Evolutionary conservation across 2,113 vertebrate genomes (phyloP).

Genomic region (Tupaia chinensis): DNA sequence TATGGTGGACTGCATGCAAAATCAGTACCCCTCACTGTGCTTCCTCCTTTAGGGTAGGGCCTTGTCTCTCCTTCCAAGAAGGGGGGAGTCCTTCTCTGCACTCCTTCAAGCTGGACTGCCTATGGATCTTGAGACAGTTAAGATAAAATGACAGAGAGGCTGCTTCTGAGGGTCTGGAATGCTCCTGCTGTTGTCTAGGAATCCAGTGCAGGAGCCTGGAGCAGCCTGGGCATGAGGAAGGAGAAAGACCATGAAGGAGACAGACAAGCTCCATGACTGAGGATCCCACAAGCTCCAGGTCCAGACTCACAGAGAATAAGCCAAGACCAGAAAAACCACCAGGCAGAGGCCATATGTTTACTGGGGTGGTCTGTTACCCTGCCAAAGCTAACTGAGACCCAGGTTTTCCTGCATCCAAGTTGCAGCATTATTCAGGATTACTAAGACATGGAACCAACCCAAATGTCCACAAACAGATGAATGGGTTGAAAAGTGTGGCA

Average conservation of each 20-base stretch:
- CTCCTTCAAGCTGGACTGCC: accelerated
- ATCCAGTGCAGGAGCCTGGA: accelerated
- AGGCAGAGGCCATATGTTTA: accelerated
- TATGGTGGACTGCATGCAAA: accelerated
- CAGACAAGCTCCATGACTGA: neutral
- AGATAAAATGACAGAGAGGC: neutral
- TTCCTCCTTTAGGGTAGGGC: neutral
- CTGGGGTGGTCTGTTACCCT: neutral
- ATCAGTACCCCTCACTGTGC: accelerated
- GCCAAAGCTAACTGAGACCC: neutral
- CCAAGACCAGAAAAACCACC: neutral
- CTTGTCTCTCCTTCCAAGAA: neutral
- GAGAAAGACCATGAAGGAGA: neutral
- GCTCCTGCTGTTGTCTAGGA: neutral
- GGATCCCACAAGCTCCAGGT: neutral
- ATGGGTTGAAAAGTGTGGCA: too few species aligned
- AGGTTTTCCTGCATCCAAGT: neutral
- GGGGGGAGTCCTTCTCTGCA: neutral
- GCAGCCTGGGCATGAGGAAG: neutral
- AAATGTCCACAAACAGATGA: too few species aligned
- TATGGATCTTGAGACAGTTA: neutral
- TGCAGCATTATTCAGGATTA: too few species aligned
- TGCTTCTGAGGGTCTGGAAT: neutral
- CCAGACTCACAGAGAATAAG: neutral
- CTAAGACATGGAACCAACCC: too few species aligned